A percentile compares a stretch with the other conserved stretches of the same genome.
phyloP scores from a whole-genome alignment of 2,113 vertebrate genomes.

The Amazona guildingii region DNA sequence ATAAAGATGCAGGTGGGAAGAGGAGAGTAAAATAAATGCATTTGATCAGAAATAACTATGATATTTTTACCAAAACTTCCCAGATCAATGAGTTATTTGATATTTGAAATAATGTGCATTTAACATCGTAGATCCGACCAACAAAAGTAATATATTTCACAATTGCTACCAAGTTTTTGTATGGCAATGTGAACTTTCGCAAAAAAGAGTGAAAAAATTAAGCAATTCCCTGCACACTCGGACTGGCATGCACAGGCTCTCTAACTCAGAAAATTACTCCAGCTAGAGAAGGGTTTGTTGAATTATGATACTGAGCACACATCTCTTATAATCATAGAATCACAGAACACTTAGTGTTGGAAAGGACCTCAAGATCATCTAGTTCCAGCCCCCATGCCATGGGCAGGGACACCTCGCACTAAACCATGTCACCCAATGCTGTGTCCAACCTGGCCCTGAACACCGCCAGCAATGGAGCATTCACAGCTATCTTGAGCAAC shows the following conservation, averaged over 20 bases:
- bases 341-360: no score
- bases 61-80: not conserved
- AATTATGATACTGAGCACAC: not conserved
- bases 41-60: not conserved
- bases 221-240: not conserved
- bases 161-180: not conserved
- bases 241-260: not conserved
- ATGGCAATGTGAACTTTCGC: not conserved
- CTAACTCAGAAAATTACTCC: not conserved
- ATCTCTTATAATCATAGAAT: not conserved
- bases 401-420: no score
- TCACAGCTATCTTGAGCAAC: no score
- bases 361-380: no score
- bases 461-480: no score
- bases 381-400: no score
- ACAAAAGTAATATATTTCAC: not conserved
- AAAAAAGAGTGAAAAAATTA: not conserved
- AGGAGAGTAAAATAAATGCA: not conserved
- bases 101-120: not conserved
- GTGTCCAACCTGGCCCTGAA: no score
- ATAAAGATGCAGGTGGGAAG: accelerated
- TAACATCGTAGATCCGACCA: not conserved
- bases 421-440: no score
- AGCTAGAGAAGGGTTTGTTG: not conserved
- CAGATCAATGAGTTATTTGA: not conserved